Conservation (phyloP, 2,888 invertebrate genomes). For the Lathronympha strigana region DNA sequence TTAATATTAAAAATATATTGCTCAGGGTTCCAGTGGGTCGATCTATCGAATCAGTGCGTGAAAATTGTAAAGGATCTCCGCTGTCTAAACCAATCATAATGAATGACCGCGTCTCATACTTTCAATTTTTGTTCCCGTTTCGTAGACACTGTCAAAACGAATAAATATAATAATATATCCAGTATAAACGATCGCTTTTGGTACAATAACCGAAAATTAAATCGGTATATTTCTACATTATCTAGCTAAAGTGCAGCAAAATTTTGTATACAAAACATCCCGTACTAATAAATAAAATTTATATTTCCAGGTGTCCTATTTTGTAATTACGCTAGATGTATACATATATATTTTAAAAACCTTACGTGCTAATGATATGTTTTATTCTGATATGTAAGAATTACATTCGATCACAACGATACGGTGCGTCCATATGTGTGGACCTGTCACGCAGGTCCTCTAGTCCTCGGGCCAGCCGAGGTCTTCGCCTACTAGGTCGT, state of each 20-base stretch:
- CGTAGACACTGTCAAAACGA: conserved; percentile 52
- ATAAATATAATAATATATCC: conserved; percentile 46
- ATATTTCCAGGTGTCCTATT: conserved; percentile 59
- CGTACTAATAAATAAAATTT: conserved; percentile 52
- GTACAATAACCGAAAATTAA: conserved; percentile 31
- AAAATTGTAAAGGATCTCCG: conserved; percentile 47
- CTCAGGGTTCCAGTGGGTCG: conserved; percentile 81
- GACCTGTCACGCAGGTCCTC: conserved; percentile 12
- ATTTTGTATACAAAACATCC: conserved; percentile 43
- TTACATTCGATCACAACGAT: conserved; percentile 74
- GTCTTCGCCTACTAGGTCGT: conserved; percentile 95
- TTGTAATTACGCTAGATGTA: conserved; percentile 70
- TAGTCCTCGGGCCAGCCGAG: conserved; percentile 97
- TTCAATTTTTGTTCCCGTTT: conserved; percentile 57
- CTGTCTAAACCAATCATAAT: conserved; percentile 38
- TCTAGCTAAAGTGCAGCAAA: conserved; percentile 41
- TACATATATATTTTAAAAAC: conserved; percentile 79
- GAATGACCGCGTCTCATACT: conserved; percentile 42
- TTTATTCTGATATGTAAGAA: conserved; percentile 62
- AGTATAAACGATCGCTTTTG: conserved; percentile 40
- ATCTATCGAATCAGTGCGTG: conserved; percentile 78
- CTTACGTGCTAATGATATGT: conserved; percentile 76
- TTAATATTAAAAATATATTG: conserved; percentile 78
- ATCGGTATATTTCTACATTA: conserved; percentile 33
- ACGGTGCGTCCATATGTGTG: conserved; percentile 44